Conservation (phyloP, 2,888 invertebrate genomes). For the Dione juno region DNA sequence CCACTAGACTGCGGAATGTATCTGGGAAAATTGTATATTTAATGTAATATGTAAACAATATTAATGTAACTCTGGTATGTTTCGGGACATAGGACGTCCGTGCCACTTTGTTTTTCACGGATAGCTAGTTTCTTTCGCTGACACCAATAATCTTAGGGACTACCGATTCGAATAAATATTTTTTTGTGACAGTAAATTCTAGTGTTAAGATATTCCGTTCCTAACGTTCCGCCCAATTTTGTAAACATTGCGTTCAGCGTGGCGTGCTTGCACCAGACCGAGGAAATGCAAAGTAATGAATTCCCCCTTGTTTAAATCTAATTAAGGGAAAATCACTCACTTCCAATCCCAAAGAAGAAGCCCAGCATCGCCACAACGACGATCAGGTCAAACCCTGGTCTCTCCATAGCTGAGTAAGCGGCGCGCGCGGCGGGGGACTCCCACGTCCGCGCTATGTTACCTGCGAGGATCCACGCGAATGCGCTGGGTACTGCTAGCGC, state of each 20-base stretch:
- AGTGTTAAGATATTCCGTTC: neutral
- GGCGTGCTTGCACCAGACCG: no score
- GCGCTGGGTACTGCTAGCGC: conserved; percentile 52
- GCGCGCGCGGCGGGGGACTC: conserved; percentile 45
- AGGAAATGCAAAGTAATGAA: no score
- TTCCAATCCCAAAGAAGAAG: conserved; percentile 56
- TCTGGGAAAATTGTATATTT: conserved; percentile 45
- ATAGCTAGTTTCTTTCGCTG: no score
- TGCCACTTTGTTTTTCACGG: no score
- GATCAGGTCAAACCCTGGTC: conserved; percentile 55
- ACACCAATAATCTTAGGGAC: no score
- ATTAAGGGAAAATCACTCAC: conserved; percentile 53
- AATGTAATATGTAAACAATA: neutral
- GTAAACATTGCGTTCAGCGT: neutral
- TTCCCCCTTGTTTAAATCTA: neutral
- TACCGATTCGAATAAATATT: no score
- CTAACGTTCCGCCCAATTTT: neutral
- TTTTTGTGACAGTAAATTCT: no score
- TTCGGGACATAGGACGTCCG: no score
- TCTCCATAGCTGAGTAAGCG: conserved; percentile 58
- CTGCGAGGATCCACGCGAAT: conserved; percentile 54
- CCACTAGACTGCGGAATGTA: conserved; percentile 56
- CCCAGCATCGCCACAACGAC: conserved; percentile 56
- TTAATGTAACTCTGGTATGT: neutral
- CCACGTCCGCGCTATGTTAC: conserved; percentile 52